Percentiles rank a stretch among this genome's conserved stretches.
These are phyloP conservation scores for Orchestia grillus DNA, from an alignment of 1,140 invertebrate genomes.

Conservation along the genomic window DNA sequence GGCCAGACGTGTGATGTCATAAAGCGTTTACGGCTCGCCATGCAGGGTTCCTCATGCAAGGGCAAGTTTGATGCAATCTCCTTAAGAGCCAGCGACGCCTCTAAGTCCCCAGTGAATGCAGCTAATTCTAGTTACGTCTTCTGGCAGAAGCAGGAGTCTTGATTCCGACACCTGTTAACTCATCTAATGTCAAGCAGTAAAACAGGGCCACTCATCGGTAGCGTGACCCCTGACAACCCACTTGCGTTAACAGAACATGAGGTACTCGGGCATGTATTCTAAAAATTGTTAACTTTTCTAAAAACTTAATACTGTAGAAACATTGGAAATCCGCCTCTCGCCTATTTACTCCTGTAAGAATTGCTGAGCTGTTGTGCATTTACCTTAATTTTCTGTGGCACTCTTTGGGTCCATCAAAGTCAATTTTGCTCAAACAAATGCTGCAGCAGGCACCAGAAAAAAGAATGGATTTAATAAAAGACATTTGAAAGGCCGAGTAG, in stretches of 20 bases:
- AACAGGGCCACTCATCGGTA: neutral
- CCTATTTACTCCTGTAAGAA: too few relatives aligned
- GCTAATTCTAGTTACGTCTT: neutral
- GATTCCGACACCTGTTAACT: neutral
- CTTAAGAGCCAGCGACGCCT: neutral
- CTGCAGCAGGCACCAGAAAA: too few relatives aligned
- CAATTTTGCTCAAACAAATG: too few relatives aligned
- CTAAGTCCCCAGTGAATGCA: neutral
- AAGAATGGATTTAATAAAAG: too few relatives aligned
- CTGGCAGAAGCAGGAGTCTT: neutral
- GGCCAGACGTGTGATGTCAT: neutral
- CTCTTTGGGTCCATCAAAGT: too few relatives aligned
- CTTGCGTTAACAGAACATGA: neutral
- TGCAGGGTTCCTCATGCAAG: neutral
- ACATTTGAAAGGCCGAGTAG: too few relatives aligned
- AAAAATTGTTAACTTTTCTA: too few relatives aligned
- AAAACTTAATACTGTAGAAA: too few relatives aligned
- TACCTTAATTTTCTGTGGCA: too few relatives aligned
- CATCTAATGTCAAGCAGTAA: neutral
- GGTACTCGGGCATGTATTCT: neutral
- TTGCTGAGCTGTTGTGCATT: too few relatives aligned
- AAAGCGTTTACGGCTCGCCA: neutral
- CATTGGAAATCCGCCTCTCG: too few relatives aligned
- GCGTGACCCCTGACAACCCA: neutral
- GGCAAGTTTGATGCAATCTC: slow-evolving; percentile 13